Evolutionary conservation across 2,797 vertebrate species (phyloP), one percentile per base, ranked within the genome.

Genomic region (Dallia pectoralis): DNA sequence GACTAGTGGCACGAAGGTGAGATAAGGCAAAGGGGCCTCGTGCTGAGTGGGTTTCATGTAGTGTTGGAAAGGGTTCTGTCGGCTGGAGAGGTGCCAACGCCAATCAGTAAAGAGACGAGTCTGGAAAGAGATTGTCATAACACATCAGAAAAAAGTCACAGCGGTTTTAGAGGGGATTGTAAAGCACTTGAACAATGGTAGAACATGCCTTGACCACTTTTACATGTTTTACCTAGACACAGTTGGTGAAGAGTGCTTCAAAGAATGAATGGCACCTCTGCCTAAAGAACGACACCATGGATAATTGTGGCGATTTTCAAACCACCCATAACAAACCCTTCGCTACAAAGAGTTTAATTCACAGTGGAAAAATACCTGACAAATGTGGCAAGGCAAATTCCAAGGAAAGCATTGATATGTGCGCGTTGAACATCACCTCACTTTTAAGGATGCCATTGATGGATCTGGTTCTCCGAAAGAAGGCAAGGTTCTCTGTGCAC

Each of bases 1-100:
- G n/a, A 77, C 19, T 73, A 66, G 59, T 47, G 36, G 18, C n/a
- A 36, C 47, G 59, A 14, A 65, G 36, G 63, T 32, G n/a, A 67
- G 62, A 69, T 15, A 36, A 49, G 40, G 44, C 27, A 36, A 71
- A 64, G 64, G 67, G 67, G 74, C 32, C 29, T 16, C 15, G 6
- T 12, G 25, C 25, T 6, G 63, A 62, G 67, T 29, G 67, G 64
- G 67, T 32, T 73, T 51, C 27, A 30, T 51, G 18, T 18, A 40
- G 47, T 9, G 53, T 25, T 22, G 64, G 30, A 27, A 33, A 48
- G 19, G 51, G 36, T 71, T 6, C 27, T 30, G 29, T 63, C 2
- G 61, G 61, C 16, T 29, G 2, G 29, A 63, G 27, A 29, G 27
- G 29, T 63, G 5, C 27, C 29, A 32, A 6, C 16, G 32, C 14